Base-by-base conservation (phyloP, 2,797 vertebrate genomes). In the Anguilla megastoma region DNA sequence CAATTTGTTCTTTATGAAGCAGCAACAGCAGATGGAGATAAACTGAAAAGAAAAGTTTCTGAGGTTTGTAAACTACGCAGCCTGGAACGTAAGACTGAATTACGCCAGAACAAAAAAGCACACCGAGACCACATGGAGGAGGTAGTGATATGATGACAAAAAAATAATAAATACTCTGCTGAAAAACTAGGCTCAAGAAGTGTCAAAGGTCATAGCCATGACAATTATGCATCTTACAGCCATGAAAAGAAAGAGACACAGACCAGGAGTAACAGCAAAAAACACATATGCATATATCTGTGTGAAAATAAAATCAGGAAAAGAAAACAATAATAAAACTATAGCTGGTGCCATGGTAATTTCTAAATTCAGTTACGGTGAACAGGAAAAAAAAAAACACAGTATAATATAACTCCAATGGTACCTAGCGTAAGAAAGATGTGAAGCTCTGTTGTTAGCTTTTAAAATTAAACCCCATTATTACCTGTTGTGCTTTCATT, bases 401-500 rank as follows among this genome's bases (percentile, higher is more conserved):
- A 76, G 18, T 76, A 16, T 9, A 76, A 41, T 74, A 33, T 6
- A 14, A 14, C 33, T 41, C 12, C 74, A 41, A 3, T 76, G 12
- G 36, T 41, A 76, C 12, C 10, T 33, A 41, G 27, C 12, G 30
- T 10, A 30, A 3, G 27, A 74, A 74, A 74, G 69, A 9, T 74
- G 27, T 14, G 30, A 14, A 14, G 27, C 30, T 12, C 33, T 33
- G 16, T 76, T 4, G 74, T 12, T 9, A 74, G 30, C 69, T 74
- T 33, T 74, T 74, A 33, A 33, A 33, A 76, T 76, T 33, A 89
- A 90, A 90, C 91, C 89, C 90, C 93, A 89, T 41, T 88, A 90
- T 93, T 95, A 94, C 93, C 92, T 92, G 88, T 93, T 95, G 94
- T 95, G 94, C 94, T 95, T 93, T 85, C 85, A 89, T 91, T 86